These are phyloP conservation scores for Urechis unicinctus DNA, from an alignment of 2,888 invertebrate species.

Conservation along the genomic window DNA sequence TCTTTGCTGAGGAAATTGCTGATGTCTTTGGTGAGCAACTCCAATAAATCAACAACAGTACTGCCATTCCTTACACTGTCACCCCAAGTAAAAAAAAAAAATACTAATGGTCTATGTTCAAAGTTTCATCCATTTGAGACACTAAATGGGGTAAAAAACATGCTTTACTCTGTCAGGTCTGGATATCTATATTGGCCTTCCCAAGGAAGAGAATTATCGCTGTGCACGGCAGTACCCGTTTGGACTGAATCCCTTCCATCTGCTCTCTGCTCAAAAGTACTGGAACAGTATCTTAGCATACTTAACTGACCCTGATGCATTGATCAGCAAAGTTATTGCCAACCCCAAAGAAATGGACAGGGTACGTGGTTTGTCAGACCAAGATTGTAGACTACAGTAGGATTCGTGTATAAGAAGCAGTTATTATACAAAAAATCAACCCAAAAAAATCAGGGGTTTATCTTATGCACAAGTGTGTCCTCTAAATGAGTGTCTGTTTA, in stretches of 20 bases:
- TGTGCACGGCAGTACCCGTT: conserved; percentile 17
- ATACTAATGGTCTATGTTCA: neutral
- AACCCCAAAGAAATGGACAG: conserved; percentile 8
- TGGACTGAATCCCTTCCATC: neutral
- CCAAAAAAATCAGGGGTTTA: no score
- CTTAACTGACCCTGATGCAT: conserved; percentile 7
- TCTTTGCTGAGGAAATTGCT: conserved; percentile 45
- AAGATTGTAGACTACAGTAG: no score
- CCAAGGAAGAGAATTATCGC: conserved; percentile 29
- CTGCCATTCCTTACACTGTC: no score
- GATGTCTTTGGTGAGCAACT: conserved; percentile 29
- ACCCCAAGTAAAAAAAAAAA: no score
- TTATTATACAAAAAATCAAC: no score
- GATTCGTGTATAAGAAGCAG: no score
- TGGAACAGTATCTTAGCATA: conserved; percentile 8
- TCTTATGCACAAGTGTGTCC: no score
- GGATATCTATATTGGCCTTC: conserved; percentile 39
- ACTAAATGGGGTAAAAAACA: neutral
- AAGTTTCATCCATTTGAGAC: neutral
- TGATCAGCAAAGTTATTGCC: conserved; percentile 3
- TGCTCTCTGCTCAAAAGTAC: conserved; percentile 8
- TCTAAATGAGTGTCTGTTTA: no score
- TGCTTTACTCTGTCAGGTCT: conserved; percentile 26
- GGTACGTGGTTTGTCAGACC: no score
- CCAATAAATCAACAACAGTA: neutral